phyloP scores from a whole-genome alignment of 1,140 invertebrate species.

The Nylanderia fulva region DNA sequence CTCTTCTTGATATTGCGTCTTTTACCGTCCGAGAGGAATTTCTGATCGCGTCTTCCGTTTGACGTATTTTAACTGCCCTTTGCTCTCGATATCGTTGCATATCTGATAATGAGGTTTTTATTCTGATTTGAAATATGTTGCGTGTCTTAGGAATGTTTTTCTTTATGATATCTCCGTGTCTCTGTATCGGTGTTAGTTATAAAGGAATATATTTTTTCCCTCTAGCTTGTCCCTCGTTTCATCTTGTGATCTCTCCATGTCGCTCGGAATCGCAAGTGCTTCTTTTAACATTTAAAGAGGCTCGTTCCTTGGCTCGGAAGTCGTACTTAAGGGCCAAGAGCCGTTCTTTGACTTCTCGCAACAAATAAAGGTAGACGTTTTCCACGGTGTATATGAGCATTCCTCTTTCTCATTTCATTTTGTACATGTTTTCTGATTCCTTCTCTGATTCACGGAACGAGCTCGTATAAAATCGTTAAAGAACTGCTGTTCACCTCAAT shows the following conservation, averaged over 20 bases:
- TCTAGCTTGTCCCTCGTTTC: not conserved
- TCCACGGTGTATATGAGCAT: not conserved
- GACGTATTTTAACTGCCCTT: not conserved
- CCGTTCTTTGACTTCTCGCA: not conserved
- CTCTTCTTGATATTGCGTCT: not conserved
- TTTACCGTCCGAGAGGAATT: not conserved
- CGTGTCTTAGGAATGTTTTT: not conserved
- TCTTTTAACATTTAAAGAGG: not conserved
- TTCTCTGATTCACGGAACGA: not conserved
- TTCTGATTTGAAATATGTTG: not conserved
- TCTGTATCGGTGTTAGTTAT: not conserved
- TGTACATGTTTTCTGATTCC: not conserved
- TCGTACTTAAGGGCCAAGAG: not conserved
- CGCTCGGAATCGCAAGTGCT: not conserved
- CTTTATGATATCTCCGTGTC: not conserved
- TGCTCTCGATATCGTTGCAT: not conserved
- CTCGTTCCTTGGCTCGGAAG: not conserved
- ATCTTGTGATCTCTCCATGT: not conserved
- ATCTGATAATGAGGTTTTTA: slow-evolving; percentile 22
- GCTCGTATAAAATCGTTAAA: not conserved
- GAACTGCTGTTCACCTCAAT: not conserved
- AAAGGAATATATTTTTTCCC: not conserved
- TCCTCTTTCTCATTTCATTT: not conserved
- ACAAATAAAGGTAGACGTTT: not conserved
- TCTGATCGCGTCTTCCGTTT: not conserved